phyloP scores from a whole-genome alignment of 1,140 invertebrate species.

The Drosophila ficusphila region DNA sequence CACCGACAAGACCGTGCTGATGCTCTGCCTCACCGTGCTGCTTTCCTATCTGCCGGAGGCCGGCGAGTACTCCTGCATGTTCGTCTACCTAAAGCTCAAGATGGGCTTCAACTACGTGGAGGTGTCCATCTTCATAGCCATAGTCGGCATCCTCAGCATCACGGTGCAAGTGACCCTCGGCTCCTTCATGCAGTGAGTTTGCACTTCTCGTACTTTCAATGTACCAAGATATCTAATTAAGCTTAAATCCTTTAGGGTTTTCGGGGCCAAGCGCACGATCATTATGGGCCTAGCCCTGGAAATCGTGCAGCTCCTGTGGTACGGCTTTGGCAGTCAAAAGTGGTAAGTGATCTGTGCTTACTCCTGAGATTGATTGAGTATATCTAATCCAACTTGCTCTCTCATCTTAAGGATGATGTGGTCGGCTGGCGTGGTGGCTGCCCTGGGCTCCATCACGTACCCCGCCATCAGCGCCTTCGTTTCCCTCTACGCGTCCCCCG shows the following conservation, averaged over 20 bases:
- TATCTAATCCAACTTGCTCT: slow-evolving; percentile 55
- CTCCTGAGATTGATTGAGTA: no score
- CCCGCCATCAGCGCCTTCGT: slow-evolving; percentile 99
- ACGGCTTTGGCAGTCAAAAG: slow-evolving; percentile 91
- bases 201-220: background rate
- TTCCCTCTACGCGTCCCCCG: slow-evolving; percentile 97
- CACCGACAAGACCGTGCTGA: slow-evolving; percentile 97
- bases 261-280: slow-evolving; percentile 98
- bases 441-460: slow-evolving; percentile 97
- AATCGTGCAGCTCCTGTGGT: slow-evolving; percentile 98
- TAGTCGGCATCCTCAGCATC: slow-evolving; percentile 98
- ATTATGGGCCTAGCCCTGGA: slow-evolving; percentile 98
- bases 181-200: slow-evolving; percentile 89
- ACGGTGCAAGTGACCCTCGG: slow-evolving; percentile 96
- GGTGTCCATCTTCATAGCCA: slow-evolving; percentile 98
- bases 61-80: slow-evolving; percentile 99
- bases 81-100: slow-evolving; percentile 99
- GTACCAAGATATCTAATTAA: background rate
- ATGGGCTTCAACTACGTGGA: slow-evolving; percentile 98
- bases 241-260: slow-evolving; percentile 64
- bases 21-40: slow-evolving; percentile 98
- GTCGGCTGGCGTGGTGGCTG: slow-evolving; percentile 97
- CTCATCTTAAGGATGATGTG: slow-evolving; percentile 99
- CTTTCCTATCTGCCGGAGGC: slow-evolving; percentile 99
- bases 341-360: slow-evolving; percentile 84